Conservation (phyloP, 2,888 invertebrate species). For the Trypoxylon attenuatum region DNA sequence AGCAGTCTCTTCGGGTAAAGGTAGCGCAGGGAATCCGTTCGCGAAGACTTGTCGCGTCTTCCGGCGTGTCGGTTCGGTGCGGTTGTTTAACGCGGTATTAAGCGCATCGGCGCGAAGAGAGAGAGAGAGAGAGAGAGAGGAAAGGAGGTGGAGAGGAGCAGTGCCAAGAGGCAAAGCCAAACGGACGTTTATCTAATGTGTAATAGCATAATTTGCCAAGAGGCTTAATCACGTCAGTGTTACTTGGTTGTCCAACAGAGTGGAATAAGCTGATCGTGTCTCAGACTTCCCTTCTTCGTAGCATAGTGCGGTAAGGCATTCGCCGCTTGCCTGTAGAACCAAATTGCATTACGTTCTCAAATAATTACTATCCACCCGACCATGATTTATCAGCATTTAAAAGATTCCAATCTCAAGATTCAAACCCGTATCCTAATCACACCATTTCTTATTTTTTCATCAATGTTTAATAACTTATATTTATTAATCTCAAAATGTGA, state of each 20-base stretch:
- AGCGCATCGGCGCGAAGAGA: slow-evolving; percentile 35
- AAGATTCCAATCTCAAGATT: not conserved
- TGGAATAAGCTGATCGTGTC: slow-evolving; percentile 72
- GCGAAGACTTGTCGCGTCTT: not conserved
- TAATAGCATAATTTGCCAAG: slow-evolving; percentile 67
- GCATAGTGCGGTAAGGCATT: slow-evolving; percentile 32
- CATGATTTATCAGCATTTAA: slow-evolving; percentile 23
- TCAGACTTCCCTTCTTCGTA: slow-evolving; percentile 55
- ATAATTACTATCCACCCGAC: slow-evolving; percentile 54
- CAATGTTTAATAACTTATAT: too few relatives aligned
- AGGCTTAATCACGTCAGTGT: slow-evolving; percentile 70
- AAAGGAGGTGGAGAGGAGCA: too few relatives aligned
- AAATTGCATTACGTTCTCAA: slow-evolving; percentile 59
- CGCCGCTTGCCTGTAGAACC: slow-evolving; percentile 44
- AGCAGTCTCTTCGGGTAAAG: too few relatives aligned
- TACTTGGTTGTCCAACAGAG: slow-evolving; percentile 65
- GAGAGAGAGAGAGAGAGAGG: too few relatives aligned
- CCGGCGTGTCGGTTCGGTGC: slow-evolving; percentile 2
- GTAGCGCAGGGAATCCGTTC: too few relatives aligned
- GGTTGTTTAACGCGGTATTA: slow-evolving; percentile 46
- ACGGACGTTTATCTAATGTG: slow-evolving; percentile 60
- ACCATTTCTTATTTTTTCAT: too few relatives aligned
- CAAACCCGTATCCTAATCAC: too few relatives aligned
- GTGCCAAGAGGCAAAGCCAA: slow-evolving; percentile 61
- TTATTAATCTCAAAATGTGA: too few relatives aligned